Conservation (phyloP, 2,888 invertebrate species). For the Dusona sp. region DNA sequence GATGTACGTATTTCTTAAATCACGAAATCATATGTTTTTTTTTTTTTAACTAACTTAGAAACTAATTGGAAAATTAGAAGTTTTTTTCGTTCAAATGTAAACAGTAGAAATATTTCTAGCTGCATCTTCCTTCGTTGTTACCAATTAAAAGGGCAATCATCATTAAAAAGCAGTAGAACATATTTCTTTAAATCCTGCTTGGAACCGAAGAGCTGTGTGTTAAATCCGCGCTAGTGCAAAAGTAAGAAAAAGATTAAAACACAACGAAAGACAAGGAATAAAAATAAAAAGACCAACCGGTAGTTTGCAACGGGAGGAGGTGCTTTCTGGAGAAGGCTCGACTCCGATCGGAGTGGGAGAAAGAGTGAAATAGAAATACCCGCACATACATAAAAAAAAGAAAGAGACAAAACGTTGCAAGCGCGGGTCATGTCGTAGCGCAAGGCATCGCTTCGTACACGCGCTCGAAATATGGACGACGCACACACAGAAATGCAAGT, state of each 20-base stretch:
- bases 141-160: conserved; percentile 15
- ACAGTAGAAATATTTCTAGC: not conserved
- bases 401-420: conserved; percentile 29
- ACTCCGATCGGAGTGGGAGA: conserved; percentile 48
- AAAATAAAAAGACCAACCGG: conserved; percentile 29
- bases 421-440: conserved; percentile 29
- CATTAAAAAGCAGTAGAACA: conserved; percentile 15
- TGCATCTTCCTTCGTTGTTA: conserved; percentile 20
- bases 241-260: conserved; percentile 33
- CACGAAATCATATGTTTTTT: not conserved
- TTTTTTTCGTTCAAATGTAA: not conserved
- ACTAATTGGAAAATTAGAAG: not conserved
- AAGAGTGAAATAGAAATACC: conserved; percentile 40
- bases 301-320: conserved; percentile 35
- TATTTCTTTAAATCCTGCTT: conserved; percentile 22
- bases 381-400: conserved; percentile 3
- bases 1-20: not conserved
- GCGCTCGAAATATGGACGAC: conserved; percentile 37
- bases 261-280: conserved; percentile 27
- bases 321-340: conserved; percentile 56
- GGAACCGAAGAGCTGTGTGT: not conserved
- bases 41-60: not conserved
- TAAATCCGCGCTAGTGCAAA: conserved; percentile 17
- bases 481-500: not conserved
- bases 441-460: conserved; percentile 49